Conservation (phyloP, 2,888 invertebrate genomes). For the Microctonus hyperodae region DNA sequence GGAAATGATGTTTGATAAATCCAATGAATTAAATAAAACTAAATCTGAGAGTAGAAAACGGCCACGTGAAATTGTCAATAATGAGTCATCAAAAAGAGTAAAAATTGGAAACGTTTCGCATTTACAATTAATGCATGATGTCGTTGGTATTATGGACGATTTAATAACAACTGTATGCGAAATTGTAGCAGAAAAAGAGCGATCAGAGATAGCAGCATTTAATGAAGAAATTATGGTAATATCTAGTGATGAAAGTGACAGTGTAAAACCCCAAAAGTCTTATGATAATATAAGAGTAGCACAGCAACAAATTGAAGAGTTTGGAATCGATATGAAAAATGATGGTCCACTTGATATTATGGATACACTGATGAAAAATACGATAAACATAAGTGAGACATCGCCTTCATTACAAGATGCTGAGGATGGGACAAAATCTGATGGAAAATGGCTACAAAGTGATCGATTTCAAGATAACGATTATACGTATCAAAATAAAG, state of each 20-base stretch:
- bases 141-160: slow-evolving; percentile 58
- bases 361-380: slow-evolving; percentile 64
- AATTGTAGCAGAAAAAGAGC: slow-evolving; percentile 40
- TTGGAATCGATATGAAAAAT: slow-evolving; percentile 35
- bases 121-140: slow-evolving; percentile 59
- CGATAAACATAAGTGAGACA: slow-evolving; percentile 58
- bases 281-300: slow-evolving; percentile 8
- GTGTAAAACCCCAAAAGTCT: slow-evolving; percentile 37
- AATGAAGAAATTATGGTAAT: slow-evolving; percentile 51
- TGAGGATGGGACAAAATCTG: slow-evolving; percentile 52
- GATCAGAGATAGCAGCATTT: slow-evolving; percentile 38
- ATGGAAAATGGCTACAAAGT: slow-evolving; percentile 54
- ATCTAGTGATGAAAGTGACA: slow-evolving; percentile 56
- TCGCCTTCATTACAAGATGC: slow-evolving; percentile 39
- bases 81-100: slow-evolving; percentile 49
- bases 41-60: slow-evolving; percentile 51
- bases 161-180: slow-evolving; percentile 59
- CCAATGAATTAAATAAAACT: slow-evolving; percentile 35
- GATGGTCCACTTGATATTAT: slow-evolving; percentile 62
- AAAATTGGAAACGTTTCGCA: slow-evolving; percentile 55
- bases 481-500: slow-evolving; percentile 27
- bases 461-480: slow-evolving; percentile 42
- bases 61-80: slow-evolving; percentile 36
- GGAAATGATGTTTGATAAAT: slow-evolving; percentile 47
- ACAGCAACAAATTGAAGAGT: slow-evolving; percentile 28